phyloP scores from a whole-genome alignment of 1,140 invertebrate genomes.

The Drosophila yakuba region DNA sequence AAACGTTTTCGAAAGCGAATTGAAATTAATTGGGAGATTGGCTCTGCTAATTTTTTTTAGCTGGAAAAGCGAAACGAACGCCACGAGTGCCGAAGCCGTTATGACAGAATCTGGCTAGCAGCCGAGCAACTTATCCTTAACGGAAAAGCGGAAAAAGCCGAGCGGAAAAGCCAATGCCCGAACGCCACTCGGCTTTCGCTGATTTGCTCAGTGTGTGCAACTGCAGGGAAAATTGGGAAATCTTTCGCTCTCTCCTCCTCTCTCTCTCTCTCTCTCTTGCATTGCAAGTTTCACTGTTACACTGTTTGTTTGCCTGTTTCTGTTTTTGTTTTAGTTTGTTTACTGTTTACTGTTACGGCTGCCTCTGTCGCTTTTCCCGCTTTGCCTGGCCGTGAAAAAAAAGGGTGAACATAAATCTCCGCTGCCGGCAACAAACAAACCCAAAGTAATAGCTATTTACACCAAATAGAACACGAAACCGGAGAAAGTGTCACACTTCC shows the following conservation, averaged over 20 bases:
- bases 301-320: constrained; percentile 26
- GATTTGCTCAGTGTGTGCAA: not conserved
- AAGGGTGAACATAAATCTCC: constrained; percentile 67
- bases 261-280: not conserved
- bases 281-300: constrained; percentile 26
- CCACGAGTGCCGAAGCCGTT: constrained; percentile 80
- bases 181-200: not conserved
- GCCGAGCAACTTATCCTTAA: constrained; percentile 75
- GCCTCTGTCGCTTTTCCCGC: constrained; percentile 7
- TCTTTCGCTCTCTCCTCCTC: constrained; percentile 10
- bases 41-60: constrained; percentile 21
- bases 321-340: constrained; percentile 27
- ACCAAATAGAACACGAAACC: not conserved
- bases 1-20: constrained; percentile 15
- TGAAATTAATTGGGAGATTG: not conserved
- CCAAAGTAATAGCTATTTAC: not conserved
- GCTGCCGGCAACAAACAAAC: constrained; percentile 44
- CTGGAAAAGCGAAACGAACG: constrained; percentile 69
- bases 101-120: constrained; percentile 81
- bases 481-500: constrained; percentile 12
- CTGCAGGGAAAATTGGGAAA: constrained; percentile 10
- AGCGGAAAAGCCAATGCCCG: constrained; percentile 26
- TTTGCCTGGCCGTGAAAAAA: constrained; percentile 37
- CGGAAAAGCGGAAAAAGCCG: constrained; percentile 23
- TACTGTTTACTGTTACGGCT: constrained; percentile 48